A percentile compares a stretch with the other conserved stretches of the same genome.
These are phyloP conservation scores for Centropus unirufus DNA, from an alignment of 2,113 vertebrate genomes.

Conservation along the genomic window DNA sequence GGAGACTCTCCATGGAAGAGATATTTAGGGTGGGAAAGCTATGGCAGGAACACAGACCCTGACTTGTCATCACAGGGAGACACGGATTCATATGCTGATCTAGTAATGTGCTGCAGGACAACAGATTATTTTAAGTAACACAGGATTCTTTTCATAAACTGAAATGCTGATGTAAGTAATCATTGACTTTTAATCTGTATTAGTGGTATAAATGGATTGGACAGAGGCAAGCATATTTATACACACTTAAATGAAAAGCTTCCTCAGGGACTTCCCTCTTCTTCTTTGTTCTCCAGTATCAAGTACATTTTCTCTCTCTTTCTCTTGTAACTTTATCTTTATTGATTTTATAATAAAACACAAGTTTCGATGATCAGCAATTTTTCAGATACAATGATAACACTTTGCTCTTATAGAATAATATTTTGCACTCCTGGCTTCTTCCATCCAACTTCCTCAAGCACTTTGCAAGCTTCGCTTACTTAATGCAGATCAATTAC, in stretches of 20 bases:
- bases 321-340: constrained; percentile 65
- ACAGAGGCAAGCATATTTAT: constrained; percentile 58
- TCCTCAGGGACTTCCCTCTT: constrained; percentile 54
- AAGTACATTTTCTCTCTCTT: constrained; percentile 60
- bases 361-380: constrained; percentile 66
- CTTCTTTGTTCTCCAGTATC: constrained; percentile 60
- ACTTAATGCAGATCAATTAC: constrained; percentile 58
- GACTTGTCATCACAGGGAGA: background rate
- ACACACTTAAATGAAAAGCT: constrained; percentile 13
- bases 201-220: constrained; percentile 53
- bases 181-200: constrained; percentile 63
- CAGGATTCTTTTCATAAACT: background rate
- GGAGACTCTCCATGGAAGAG: background rate
- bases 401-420: constrained; percentile 60
- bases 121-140: background rate
- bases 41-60: background rate
- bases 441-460: constrained; percentile 25
- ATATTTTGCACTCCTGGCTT: constrained; percentile 61
- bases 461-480: constrained; percentile 53
- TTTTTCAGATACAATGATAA: constrained; percentile 62
- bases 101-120: background rate
- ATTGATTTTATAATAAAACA: constrained; percentile 75
- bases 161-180: constrained; percentile 55
- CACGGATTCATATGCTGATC: background rate
- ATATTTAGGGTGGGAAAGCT: background rate